A percentile compares a stretch with the other conserved stretches of the same genome.
Evolutionary conservation across 2,888 invertebrate species (phyloP).

Genomic region (Idaea biselata): DNA sequence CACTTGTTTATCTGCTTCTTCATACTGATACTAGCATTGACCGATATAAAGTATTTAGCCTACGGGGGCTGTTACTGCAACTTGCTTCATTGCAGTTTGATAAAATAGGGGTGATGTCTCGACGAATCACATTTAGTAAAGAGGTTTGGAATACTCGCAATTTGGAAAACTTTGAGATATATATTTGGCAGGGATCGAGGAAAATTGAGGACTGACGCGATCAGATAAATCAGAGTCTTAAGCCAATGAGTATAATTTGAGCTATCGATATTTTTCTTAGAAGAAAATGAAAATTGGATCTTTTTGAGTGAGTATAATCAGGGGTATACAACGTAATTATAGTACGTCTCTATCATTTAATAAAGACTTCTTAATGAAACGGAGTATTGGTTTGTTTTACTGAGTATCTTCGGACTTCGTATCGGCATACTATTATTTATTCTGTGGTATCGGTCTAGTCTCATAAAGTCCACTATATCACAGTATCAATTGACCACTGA

Average conservation of each 20-base stretch:
- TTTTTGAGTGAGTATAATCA: not conserved
- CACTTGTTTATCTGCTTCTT: not conserved
- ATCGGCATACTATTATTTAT: too few relatives aligned
- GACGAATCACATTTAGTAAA: conserved; percentile 19
- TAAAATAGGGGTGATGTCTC: conserved; percentile 22
- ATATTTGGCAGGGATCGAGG: conserved; percentile 34
- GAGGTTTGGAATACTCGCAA: conserved; percentile 30
- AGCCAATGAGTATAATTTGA: conserved; percentile 8
- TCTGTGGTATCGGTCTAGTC: too few relatives aligned
- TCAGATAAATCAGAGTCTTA: conserved; percentile 19
- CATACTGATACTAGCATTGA: not conserved
- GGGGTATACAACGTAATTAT: not conserved
- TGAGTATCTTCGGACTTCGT: too few relatives aligned
- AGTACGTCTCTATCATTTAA: not conserved
- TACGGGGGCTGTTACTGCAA: not conserved
- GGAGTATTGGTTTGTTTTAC: too few relatives aligned
- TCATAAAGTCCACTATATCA: too few relatives aligned
- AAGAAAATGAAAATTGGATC: not conserved
- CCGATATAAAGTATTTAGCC: not conserved
- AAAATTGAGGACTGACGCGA: conserved; percentile 23
- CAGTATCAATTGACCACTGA: too few relatives aligned
- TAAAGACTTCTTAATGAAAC: too few relatives aligned
- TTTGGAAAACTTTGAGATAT: conserved; percentile 32
- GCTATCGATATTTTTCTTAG: not conserved
- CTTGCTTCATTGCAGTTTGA: conserved; percentile 24